Conservation (phyloP, 2,888 invertebrate genomes). For the Lapara coniferarum region DNA sequence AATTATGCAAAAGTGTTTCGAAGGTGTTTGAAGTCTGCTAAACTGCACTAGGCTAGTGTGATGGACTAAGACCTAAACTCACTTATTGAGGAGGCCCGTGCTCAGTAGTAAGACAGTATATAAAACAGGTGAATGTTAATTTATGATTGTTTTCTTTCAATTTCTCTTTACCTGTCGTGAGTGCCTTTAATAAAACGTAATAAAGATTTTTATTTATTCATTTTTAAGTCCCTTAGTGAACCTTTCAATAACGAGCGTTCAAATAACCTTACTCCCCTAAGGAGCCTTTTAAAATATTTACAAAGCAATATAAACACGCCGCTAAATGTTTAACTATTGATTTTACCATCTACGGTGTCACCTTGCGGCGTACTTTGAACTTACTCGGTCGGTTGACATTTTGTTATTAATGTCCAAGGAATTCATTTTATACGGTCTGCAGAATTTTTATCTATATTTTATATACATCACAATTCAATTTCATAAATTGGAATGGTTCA, state of each 20-base stretch:
- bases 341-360: slow-evolving; percentile 1
- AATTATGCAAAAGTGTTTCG: too few relatives aligned
- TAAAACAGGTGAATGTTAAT: too few relatives aligned
- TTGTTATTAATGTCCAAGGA: slow-evolving; percentile 3
- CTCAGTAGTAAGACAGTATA: too few relatives aligned
- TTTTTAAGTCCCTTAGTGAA: background rate
- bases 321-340: background rate
- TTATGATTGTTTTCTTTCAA: too few relatives aligned
- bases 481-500: too few relatives aligned
- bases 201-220: too few relatives aligned
- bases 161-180: too few relatives aligned
- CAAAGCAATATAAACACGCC: background rate
- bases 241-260: background rate
- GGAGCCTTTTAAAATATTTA: background rate
- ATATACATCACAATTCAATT: background rate
- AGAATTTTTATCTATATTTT: background rate
- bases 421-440: background rate
- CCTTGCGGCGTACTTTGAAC: slow-evolving; percentile 20
- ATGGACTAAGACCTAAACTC: too few relatives aligned
- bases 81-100: too few relatives aligned
- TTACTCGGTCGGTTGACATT: background rate
- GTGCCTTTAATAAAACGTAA: too few relatives aligned
- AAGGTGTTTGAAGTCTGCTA: too few relatives aligned
- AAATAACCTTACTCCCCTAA: background rate
- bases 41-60: too few relatives aligned